Conservation (phyloP, 2,113 vertebrate species). For the Spilogale gracilis region DNA sequence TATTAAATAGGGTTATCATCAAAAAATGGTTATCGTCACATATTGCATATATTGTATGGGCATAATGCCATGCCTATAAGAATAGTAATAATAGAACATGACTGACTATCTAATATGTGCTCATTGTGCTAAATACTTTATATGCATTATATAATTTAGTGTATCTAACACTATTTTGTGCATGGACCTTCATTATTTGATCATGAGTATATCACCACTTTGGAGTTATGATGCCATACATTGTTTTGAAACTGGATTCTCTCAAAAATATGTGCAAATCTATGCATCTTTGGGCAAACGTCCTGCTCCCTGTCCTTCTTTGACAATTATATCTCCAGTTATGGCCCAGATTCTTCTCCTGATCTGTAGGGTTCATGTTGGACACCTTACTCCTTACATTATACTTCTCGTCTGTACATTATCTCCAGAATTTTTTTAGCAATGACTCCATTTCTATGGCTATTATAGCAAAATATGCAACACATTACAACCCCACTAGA, state of each 20-base stretch:
- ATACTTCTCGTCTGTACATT: background rate
- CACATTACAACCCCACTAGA: background rate
- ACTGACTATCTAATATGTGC: background rate
- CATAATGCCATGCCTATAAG: background rate
- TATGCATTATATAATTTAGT: conserved; percentile 32
- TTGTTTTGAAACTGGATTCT: conserved; percentile 44
- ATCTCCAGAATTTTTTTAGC: background rate
- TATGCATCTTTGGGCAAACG: background rate
- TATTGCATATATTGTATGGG: background rate
- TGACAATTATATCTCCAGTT: background rate
- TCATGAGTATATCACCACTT: background rate
- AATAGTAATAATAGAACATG: background rate
- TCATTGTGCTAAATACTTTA: background rate
- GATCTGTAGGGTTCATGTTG: background rate
- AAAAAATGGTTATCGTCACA: background rate
- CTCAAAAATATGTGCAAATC: background rate
- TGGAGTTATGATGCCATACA: background rate
- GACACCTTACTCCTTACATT: background rate
- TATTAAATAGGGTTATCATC: background rate
- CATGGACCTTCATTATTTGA: background rate
- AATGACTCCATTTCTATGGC: conserved; percentile 31
- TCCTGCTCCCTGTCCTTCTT: background rate
- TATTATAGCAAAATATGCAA: conserved; percentile 5
- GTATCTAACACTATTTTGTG: background rate
- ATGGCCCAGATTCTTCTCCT: background rate